Conservation (phyloP, 1,140 invertebrate species). For the Cecropterus lyciades region DNA sequence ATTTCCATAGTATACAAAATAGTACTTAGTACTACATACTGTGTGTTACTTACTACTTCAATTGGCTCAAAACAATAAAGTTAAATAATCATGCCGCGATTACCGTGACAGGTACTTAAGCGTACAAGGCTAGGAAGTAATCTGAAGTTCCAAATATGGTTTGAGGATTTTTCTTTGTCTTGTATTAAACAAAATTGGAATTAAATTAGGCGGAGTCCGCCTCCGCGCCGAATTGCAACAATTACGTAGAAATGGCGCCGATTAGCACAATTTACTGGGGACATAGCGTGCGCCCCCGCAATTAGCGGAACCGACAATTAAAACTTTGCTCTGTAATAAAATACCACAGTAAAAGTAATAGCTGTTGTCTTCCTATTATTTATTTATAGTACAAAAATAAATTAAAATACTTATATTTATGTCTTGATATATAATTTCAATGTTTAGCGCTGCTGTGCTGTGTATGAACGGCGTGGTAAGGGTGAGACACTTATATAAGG, state of each 20-base stretch:
- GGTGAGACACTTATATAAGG: too few species aligned
- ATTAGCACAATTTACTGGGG: slow-evolving; percentile 63
- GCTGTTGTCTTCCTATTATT: slow-evolving; percentile 2
- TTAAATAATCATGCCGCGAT: not conserved
- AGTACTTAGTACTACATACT: too few species aligned
- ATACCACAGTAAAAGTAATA: slow-evolving; percentile 34
- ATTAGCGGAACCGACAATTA: slow-evolving; percentile 55
- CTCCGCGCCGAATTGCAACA: slow-evolving; percentile 54
- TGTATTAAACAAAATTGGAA: slow-evolving; percentile 50
- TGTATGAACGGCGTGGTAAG: too few species aligned
- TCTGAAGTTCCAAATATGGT: slow-evolving; percentile 19
- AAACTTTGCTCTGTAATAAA: slow-evolving; percentile 49
- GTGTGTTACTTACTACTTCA: too few species aligned
- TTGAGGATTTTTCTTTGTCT: slow-evolving; percentile 30
- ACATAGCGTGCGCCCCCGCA: slow-evolving; percentile 59
- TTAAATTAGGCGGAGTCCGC: slow-evolving; percentile 64
- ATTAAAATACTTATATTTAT: too few species aligned
- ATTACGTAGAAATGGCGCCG: slow-evolving; percentile 56
- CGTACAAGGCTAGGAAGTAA: slow-evolving; percentile 24
- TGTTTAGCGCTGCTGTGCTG: too few species aligned
- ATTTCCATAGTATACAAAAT: too few species aligned
- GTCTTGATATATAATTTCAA: too few species aligned
- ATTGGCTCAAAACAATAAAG: not conserved
- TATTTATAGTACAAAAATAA: too few species aligned
- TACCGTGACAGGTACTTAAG: not conserved